A percentile compares a stretch with the other conserved stretches of the same genome.
Evolutionary conservation across 2,888 invertebrate species (phyloP).

Genomic region (Bruchidius siliquastri): DNA sequence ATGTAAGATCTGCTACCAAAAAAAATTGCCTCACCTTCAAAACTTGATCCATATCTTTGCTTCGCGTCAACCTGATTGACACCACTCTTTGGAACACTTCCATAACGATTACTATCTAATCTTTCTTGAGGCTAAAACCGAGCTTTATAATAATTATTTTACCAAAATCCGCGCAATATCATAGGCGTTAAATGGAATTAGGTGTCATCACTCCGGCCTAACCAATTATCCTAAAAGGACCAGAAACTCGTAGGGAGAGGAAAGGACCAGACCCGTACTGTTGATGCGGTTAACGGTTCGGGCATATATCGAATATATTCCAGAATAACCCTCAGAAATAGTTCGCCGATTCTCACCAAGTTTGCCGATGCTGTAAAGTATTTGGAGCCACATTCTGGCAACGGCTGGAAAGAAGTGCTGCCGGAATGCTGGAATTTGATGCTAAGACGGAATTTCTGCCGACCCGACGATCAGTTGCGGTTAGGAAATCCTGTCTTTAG

Average conservation of each 20-base stretch:
- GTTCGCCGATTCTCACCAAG: not conserved
- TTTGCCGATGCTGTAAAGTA: not conserved
- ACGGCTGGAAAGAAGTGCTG: not conserved
- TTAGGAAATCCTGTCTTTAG: too few relatives aligned
- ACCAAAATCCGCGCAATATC: not conserved
- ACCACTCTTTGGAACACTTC: too few relatives aligned
- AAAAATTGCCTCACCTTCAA: too few relatives aligned
- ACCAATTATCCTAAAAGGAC: not conserved
- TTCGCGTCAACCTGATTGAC: too few relatives aligned
- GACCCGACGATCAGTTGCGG: not conserved
- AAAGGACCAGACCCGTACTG: not conserved
- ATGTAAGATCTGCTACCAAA: too few relatives aligned
- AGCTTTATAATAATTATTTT: too few relatives aligned
- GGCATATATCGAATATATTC: not conserved
- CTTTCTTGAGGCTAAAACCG: too few relatives aligned
- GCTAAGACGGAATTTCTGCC: not conserved
- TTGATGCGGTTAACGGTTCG: not conserved
- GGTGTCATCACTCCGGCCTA: not conserved
- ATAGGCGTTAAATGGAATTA: not conserved
- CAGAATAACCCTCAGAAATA: not conserved
- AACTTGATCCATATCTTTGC: too few relatives aligned
- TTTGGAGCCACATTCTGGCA: not conserved
- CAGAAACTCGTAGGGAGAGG: not conserved
- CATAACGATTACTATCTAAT: too few relatives aligned
- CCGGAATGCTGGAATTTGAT: not conserved